Evolutionary conservation across 2,797 vertebrate species (phyloP).

Genomic region (Hephaestus fuliginosus): DNA sequence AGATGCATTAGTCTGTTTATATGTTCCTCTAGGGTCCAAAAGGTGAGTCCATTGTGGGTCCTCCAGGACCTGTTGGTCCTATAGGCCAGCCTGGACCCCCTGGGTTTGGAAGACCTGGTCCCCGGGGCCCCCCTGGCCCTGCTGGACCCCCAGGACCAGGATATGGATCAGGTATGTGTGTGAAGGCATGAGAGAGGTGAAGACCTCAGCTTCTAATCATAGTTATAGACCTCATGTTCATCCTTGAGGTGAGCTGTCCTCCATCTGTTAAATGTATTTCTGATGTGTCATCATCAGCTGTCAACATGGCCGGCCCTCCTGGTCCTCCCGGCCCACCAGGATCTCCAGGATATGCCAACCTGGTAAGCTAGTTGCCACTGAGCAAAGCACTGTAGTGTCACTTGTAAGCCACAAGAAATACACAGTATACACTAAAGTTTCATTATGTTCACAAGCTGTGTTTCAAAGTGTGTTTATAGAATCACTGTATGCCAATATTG

Average conservation of each 20-base stretch:
- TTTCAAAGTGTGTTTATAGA: no score
- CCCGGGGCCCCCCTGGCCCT: conserved; percentile 89
- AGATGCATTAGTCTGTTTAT: background rate
- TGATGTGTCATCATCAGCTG: conserved; percentile 69
- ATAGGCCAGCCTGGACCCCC: conserved; percentile 89
- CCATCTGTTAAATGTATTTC: conserved; percentile 2
- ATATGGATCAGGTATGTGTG: conserved; percentile 84
- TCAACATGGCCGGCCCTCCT: conserved; percentile 89
- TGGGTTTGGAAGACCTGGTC: conserved; percentile 89
- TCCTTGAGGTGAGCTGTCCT: background rate
- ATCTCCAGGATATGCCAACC: conserved; percentile 84
- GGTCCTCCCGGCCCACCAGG: conserved; percentile 93
- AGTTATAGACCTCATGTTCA: background rate
- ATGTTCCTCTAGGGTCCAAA: conserved; percentile 89
- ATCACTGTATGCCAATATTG: background rate
- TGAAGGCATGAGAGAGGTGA: background rate
- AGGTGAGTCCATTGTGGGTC: conserved; percentile 90
- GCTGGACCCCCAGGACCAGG: conserved; percentile 90
- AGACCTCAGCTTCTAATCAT: background rate
- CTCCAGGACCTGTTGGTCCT: conserved; percentile 89
- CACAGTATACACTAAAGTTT: background rate
- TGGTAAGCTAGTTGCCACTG: conserved; percentile 74
- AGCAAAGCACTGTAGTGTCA: background rate
- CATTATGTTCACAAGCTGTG: no score
- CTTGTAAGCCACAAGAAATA: background rate